phyloP scores from a whole-genome alignment of 2,888 invertebrate genomes.

The Lepetodrilus schrolli region DNA sequence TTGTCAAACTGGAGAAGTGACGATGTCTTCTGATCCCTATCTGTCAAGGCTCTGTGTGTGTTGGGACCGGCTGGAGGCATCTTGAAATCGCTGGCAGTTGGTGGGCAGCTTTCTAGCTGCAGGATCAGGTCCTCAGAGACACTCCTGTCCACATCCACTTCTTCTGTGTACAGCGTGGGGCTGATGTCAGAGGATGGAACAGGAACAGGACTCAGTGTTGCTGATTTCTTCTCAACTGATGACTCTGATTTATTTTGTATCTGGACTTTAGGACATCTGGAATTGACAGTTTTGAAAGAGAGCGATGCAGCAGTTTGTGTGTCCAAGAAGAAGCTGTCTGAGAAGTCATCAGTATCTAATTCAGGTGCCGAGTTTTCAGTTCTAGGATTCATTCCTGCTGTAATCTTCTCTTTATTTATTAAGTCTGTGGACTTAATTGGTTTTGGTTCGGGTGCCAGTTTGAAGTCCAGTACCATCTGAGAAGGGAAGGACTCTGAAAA shows the following conservation, averaged over 20 bases:
- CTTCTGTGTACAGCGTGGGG: neutral
- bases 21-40: no score
- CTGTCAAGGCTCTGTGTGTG: neutral
- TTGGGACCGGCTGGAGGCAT: neutral
- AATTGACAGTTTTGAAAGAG: neutral
- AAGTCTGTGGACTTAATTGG: neutral
- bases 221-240: neutral
- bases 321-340: constrained; percentile 63
- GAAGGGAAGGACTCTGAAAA: constrained; percentile 19
- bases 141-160: neutral
- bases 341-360: constrained; percentile 41
- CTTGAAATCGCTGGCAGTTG: neutral
- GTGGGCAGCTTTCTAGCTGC: constrained; percentile 12
- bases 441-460: neutral
- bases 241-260: no score
- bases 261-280: neutral
- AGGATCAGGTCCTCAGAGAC: neutral
- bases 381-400: no score
- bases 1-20: neutral
- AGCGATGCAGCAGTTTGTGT: constrained; percentile 52
- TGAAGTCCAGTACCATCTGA: neutral
- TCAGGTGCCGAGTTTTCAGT: neutral
- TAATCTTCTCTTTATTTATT: no score
- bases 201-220: neutral
- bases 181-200: neutral